phyloP scores from a whole-genome alignment of 2,113 vertebrate species.

The Serinus canaria region DNA sequence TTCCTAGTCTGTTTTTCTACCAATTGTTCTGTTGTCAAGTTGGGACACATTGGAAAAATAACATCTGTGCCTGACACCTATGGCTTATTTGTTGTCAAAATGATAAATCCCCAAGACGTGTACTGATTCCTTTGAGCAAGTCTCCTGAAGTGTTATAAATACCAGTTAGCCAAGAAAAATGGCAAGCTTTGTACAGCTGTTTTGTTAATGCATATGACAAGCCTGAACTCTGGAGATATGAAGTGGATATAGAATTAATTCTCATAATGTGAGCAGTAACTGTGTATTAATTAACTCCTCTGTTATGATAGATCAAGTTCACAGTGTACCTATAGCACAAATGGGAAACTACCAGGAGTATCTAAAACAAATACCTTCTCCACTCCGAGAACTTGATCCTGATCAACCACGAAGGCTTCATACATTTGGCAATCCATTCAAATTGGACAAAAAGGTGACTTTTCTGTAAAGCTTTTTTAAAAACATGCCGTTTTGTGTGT shows the following conservation, averaged over 20 bases:
- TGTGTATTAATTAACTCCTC: not conserved
- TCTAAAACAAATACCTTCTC: slow-evolving; percentile 90
- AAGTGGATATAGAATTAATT: not conserved
- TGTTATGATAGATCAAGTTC: slow-evolving; percentile 84
- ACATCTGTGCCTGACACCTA: not conserved
- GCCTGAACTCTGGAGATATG: not conserved
- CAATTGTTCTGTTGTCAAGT: not conserved
- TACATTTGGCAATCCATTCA: slow-evolving; percentile 97
- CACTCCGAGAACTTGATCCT: slow-evolving; percentile 92
- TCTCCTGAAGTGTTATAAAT: not conserved
- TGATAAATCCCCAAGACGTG: not conserved
- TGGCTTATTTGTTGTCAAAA: not conserved
- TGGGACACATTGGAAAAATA: not conserved
- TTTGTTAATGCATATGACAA: not conserved
- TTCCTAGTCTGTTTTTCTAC: not conserved
- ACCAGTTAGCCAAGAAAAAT: not conserved
- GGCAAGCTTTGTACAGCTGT: not conserved
- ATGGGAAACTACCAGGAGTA: slow-evolving; percentile 99
- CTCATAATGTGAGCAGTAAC: not conserved
- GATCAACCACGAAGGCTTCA: slow-evolving; percentile 94
- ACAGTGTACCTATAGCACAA: slow-evolving; percentile 94
- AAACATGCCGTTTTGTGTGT: not conserved
- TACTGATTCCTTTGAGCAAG: not conserved
- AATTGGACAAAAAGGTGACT: slow-evolving; percentile 95
- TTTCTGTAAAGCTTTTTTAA: not conserved